Evolutionary conservation across 2,888 invertebrate species (phyloP).

Genomic region (Torymus texanus): DNA sequence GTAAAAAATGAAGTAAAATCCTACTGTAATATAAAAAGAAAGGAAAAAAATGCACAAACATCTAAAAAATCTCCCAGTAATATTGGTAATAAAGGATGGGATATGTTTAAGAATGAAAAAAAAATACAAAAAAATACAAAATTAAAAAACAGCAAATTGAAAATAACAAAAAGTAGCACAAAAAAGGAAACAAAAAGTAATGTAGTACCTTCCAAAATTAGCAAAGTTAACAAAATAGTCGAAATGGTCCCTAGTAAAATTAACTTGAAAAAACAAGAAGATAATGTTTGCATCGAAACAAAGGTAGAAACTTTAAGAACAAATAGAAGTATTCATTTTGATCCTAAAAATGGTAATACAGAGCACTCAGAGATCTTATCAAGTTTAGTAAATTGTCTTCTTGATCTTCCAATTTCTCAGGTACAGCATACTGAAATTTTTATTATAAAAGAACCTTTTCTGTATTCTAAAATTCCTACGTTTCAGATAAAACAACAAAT

Average conservation of each 20-base stretch:
- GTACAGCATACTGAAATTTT: constrained; percentile 58
- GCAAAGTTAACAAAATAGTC: constrained; percentile 1
- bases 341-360: constrained; percentile 47
- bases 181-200: constrained; percentile 38
- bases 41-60: constrained; percentile 54
- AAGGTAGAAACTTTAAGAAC: constrained; percentile 43
- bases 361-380: constrained; percentile 67
- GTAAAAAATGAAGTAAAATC: constrained; percentile 75
- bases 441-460: constrained; percentile 25
- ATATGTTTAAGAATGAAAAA: constrained; percentile 59
- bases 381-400: constrained; percentile 68
- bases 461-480: not conserved
- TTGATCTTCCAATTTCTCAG: constrained; percentile 68
- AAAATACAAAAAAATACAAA: constrained; percentile 54
- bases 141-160: constrained; percentile 44
- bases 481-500: constrained; percentile 71
- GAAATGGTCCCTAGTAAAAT: constrained; percentile 25
- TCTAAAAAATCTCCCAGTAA: constrained; percentile 15
- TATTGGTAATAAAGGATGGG: constrained; percentile 51
- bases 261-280: not conserved
- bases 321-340: constrained; percentile 53
- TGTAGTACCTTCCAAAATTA: not conserved
- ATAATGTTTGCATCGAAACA: constrained; percentile 17
- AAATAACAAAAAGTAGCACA: constrained; percentile 28
- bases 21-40: constrained; percentile 67